Percentiles rank a stretch among this genome's conserved stretches.
phyloP scores from a whole-genome alignment of 2,113 vertebrate genomes.

The Rattus norvegicus region DNA sequence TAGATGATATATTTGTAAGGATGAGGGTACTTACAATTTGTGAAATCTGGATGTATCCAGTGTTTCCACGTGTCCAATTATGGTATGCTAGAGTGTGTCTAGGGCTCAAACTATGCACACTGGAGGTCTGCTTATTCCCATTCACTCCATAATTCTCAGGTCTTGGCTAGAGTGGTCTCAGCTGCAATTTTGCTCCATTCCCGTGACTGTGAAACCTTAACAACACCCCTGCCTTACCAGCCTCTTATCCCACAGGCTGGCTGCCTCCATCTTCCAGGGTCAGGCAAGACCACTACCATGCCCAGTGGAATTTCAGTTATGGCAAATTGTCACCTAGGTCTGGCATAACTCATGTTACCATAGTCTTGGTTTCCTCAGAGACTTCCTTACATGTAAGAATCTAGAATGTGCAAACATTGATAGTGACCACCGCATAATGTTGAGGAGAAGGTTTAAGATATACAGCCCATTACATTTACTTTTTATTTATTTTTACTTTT shows the following conservation, averaged over 20 bases:
- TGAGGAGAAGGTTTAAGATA: no score
- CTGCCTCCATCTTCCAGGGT: no score
- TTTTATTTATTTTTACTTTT: background rate
- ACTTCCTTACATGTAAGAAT: background rate
- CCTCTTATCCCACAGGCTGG: background rate
- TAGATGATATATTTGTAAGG: background rate
- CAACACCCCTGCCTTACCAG: background rate
- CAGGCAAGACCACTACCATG: background rate
- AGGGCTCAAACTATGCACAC: background rate
- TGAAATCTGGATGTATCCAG: background rate
- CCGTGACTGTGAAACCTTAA: background rate
- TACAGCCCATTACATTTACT: background rate
- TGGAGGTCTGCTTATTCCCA: no score
- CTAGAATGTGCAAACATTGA: background rate
- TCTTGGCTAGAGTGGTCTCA: background rate
- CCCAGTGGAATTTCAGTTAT: no score
- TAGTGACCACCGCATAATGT: background rate
- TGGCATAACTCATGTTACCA: background rate
- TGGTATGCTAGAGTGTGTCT: rapidly evolving
- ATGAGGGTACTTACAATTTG: background rate
- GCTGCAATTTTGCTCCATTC: background rate
- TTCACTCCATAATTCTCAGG: rapidly evolving
- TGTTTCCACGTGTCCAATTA: background rate
- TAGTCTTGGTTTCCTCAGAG: background rate
- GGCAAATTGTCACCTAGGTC: background rate